Conservation (phyloP, 2,797 vertebrate genomes). For the Distichodus sexfasciatus region DNA sequence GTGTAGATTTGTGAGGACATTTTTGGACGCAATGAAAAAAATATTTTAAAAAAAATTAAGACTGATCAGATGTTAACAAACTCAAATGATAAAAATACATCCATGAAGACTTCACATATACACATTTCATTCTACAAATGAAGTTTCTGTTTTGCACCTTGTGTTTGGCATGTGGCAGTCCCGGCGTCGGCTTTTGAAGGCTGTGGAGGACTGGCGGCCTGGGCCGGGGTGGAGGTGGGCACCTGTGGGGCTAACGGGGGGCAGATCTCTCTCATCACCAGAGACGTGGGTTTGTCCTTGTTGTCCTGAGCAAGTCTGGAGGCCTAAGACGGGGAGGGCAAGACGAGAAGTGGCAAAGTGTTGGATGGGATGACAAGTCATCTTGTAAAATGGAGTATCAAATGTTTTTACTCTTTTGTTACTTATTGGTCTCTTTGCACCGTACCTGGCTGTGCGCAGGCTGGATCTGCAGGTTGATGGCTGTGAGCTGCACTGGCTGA, state of each 20-base stretch:
- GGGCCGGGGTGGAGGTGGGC: constrained; percentile 61
- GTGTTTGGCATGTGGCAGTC: constrained; percentile 62
- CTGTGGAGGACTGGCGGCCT: constrained; percentile 65
- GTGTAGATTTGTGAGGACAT: background rate
- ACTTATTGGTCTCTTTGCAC: too few species aligned
- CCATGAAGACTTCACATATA: background rate
- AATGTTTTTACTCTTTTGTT: too few species aligned
- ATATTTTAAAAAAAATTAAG: too few species aligned
- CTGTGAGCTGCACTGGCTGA: constrained; percentile 84
- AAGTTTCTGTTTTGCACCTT: constrained; percentile 61
- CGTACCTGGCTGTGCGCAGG: constrained; percentile 68
- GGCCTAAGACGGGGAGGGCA: constrained; percentile 61
- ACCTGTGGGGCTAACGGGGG: constrained; percentile 57
- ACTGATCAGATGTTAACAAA: too few species aligned
- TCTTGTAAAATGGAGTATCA: too few species aligned
- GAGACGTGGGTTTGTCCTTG: constrained; percentile 79
- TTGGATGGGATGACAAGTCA: too few species aligned
- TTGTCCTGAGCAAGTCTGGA: constrained; percentile 73
- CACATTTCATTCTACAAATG: too few species aligned
- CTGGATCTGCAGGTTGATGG: constrained; percentile 93
- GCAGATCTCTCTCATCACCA: constrained; percentile 77
- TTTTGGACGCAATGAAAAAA: too few species aligned
- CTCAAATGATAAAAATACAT: too few species aligned
- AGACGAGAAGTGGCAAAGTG: background rate
- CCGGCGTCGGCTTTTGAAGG: constrained; percentile 68